phyloP scores from a whole-genome alignment of 2,113 vertebrate species.

The Paraplagusia blochii region DNA sequence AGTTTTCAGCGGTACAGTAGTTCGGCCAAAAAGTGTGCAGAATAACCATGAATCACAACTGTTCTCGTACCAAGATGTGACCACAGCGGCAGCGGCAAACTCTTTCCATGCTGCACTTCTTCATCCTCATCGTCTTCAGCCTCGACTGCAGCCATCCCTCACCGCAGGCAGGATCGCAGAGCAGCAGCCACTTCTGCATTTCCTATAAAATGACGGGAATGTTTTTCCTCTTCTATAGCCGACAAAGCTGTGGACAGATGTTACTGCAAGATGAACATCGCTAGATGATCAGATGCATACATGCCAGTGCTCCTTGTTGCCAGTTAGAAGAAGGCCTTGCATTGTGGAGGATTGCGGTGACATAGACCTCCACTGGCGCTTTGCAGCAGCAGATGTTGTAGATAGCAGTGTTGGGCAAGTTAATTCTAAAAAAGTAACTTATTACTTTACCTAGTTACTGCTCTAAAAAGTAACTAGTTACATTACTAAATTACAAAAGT shows the following conservation, averaged over 20 bases:
- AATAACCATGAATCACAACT: constrained; percentile 64
- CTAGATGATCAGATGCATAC: background rate
- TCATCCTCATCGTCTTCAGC: constrained; percentile 29
- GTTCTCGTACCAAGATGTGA: constrained; percentile 58
- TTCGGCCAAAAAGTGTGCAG: constrained; percentile 58
- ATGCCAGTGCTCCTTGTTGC: background rate
- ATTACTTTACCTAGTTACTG: too few relatives aligned
- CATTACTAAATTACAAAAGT: too few relatives aligned
- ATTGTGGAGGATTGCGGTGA: constrained; percentile 35
- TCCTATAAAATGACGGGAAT: constrained; percentile 18
- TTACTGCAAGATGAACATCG: constrained; percentile 37
- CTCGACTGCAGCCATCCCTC: constrained; percentile 30
- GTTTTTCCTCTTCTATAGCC: constrained; percentile 14
- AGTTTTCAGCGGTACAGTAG: constrained; percentile 36
- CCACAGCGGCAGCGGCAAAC: constrained; percentile 61
- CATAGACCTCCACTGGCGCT: constrained; percentile 64
- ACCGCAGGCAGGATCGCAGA: constrained; percentile 31
- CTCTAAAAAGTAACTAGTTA: too few relatives aligned
- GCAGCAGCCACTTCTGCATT: constrained; percentile 10
- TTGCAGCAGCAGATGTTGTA: constrained; percentile 64
- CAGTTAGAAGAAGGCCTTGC: constrained; percentile 18
- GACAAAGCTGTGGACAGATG: constrained; percentile 52
- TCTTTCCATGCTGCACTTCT: constrained; percentile 61
- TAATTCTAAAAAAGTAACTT: too few relatives aligned
- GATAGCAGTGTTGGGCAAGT: too few relatives aligned